phyloP scores from a whole-genome alignment of 2,113 vertebrate species.

The Ploceus nigricollis region DNA sequence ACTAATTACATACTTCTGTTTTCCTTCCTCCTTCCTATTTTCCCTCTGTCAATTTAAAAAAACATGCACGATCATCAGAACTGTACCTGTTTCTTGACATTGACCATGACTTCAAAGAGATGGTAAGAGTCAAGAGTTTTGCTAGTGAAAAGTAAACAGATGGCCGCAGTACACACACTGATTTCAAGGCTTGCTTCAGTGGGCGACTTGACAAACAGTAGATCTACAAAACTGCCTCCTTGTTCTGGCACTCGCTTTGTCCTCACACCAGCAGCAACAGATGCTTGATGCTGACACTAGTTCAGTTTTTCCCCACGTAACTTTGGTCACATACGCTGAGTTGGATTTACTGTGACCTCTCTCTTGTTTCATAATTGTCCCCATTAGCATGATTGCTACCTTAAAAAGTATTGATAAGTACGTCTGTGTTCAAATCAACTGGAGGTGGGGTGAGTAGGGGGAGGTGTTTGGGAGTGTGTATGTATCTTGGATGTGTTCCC shows the following conservation, averaged over 20 bases:
- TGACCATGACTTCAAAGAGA: conserved; percentile 44
- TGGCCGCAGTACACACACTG: conserved; percentile 39
- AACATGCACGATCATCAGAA: conserved; percentile 11
- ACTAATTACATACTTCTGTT: not conserved
- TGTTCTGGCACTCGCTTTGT: conserved; percentile 48
- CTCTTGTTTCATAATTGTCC: conserved; percentile 40
- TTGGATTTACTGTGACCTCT: conserved; percentile 12
- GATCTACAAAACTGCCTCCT: conserved; percentile 64
- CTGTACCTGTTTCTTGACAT: conserved; percentile 40
- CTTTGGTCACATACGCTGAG: conserved; percentile 5
- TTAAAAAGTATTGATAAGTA: conserved; percentile 49
- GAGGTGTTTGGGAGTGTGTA: conserved; percentile 57
- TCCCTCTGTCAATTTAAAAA: not conserved
- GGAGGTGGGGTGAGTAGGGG: conserved; percentile 43
- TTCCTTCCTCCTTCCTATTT: conserved; percentile 15
- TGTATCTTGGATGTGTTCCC: conserved; percentile 50
- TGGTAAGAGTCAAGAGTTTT: conserved; percentile 51
- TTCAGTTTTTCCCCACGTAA: conserved; percentile 14
- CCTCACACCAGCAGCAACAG: conserved; percentile 53
- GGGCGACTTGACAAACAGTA: conserved; percentile 52
- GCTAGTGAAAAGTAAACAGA: conserved; percentile 48
- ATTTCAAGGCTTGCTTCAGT: conserved; percentile 53
- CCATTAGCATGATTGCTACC: conserved; percentile 7
- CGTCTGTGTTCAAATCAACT: conserved; percentile 14
- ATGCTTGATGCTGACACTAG: conserved; percentile 59